phyloP scores from a whole-genome alignment of 2,888 invertebrate genomes.

The Melinaea menophilus region DNA sequence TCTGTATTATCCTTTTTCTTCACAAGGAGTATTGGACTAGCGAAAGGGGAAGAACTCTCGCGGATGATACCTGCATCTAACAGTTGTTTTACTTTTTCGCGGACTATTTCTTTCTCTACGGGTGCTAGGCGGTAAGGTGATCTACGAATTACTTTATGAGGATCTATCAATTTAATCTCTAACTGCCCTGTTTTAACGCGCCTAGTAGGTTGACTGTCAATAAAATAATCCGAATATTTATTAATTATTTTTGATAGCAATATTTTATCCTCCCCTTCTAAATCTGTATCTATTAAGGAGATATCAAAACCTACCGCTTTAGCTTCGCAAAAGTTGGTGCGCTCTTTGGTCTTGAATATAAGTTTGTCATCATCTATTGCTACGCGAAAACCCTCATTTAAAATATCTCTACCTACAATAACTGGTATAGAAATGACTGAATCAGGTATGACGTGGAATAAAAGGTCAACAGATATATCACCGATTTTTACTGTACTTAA shows the following conservation, averaged over 20 bases:
- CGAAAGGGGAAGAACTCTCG: not conserved
- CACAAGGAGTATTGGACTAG: no score
- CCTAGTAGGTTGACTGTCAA: constrained; percentile 25
- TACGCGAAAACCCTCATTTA: constrained; percentile 19
- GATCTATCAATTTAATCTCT: constrained; percentile 22
- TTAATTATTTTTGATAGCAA: not conserved
- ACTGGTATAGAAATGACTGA: constrained; percentile 11
- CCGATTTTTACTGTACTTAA: constrained; percentile 10
- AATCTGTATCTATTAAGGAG: constrained; percentile 27
- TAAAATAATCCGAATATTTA: constrained; percentile 18
- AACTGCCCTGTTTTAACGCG: constrained; percentile 28
- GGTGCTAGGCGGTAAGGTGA: constrained; percentile 32
- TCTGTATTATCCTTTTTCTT: no score
- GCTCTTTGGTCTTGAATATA: not conserved
- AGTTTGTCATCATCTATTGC: constrained; percentile 21
- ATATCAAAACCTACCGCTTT: constrained; percentile 10
- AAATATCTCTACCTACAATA: constrained; percentile 27
- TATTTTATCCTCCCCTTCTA: no score
- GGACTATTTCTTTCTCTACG: constrained; percentile 28
- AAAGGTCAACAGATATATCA: constrained; percentile 2
- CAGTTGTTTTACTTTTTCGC: no score
- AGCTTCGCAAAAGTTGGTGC: not conserved
- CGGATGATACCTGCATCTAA: no score
- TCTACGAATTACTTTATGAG: constrained; percentile 8
- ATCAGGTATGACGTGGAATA: constrained; percentile 26